Conservation (phyloP, 2,113 vertebrate genomes). For the Arvicanthis niloticus region DNA sequence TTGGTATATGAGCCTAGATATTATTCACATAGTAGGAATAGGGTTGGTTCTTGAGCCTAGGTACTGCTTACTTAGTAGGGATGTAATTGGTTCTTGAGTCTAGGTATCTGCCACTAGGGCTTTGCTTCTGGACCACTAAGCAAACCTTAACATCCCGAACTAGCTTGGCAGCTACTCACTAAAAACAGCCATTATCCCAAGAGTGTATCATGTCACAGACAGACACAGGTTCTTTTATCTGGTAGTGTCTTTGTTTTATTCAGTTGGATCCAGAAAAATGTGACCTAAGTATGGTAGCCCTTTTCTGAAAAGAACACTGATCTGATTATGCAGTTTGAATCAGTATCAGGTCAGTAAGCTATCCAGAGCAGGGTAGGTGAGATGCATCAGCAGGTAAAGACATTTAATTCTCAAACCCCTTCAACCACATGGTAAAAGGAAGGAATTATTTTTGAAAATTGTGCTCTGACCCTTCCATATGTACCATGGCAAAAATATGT, state of each 20-base stretch:
- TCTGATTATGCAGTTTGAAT: background rate
- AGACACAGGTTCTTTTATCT: background rate
- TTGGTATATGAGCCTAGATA: background rate
- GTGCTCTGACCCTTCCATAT: background rate
- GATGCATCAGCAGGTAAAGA: background rate
- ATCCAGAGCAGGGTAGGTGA: too few species aligned
- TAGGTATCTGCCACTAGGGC: background rate
- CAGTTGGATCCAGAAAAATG: background rate
- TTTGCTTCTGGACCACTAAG: background rate
- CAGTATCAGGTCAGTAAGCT: background rate
- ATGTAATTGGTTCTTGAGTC: background rate
- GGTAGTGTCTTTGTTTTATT: background rate
- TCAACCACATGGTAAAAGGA: background rate
- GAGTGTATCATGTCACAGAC: background rate
- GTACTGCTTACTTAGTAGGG: background rate
- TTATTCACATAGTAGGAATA: background rate
- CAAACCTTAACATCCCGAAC: background rate
- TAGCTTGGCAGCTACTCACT: background rate
- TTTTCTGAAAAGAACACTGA: background rate
- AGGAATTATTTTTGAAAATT: background rate
- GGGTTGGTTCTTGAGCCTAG: background rate
- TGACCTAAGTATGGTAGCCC: background rate
- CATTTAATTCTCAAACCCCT: background rate
- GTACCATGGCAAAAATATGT: background rate
- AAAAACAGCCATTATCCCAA: background rate